Evolutionary conservation across 2,888 invertebrate genomes (phyloP), one percentile per base, ranked within the genome.

Genomic region (Cantharis nigra): DNA sequence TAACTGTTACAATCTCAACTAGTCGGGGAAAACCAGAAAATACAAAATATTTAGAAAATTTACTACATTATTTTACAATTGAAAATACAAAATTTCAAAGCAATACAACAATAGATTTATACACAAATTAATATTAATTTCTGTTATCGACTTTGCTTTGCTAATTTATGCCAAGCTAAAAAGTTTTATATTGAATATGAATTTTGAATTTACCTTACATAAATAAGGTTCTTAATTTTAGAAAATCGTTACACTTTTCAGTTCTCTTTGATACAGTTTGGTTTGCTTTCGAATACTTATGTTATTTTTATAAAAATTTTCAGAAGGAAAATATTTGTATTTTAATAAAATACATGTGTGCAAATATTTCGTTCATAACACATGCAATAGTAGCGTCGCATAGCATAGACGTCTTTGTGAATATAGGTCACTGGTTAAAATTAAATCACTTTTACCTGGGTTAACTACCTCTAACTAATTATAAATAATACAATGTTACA

Each of bases 401-500:
- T 76, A 74, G 77, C 72, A 74, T 79, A 79, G 81, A 79, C 82
- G 80, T 80, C 81, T 81, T 80, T 77, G 80, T 77, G 81, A 84
- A 88, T 87, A 87, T 88, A 85, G 88, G 88, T 87, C 88, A 87
- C 83, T 81, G 79, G 84, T 87, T 87, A 87, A 87, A 88, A 83
- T 87, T 87, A 86, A 86, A 87, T 84, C 86, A 86, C 86, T 86
- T 86, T 86, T 85, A 87, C 86, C 86, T 87, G 85, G 87, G 87
- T 88, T 87, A 87, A 87, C 87, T 86, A 87, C 88, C 88, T 87
- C 86, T 73, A 49, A 82, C 84, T 85, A 85, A 85, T 85, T 85
- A 86, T 85, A 85, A 83, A 83, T 82, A 83, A 79, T 74, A 76
- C 72, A 70, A 78, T 72, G 72, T 78, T 80, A 80, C 79, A 81